phyloP scores from a whole-genome alignment of 1,140 invertebrate species.

The Aradophagus sp. region DNA sequence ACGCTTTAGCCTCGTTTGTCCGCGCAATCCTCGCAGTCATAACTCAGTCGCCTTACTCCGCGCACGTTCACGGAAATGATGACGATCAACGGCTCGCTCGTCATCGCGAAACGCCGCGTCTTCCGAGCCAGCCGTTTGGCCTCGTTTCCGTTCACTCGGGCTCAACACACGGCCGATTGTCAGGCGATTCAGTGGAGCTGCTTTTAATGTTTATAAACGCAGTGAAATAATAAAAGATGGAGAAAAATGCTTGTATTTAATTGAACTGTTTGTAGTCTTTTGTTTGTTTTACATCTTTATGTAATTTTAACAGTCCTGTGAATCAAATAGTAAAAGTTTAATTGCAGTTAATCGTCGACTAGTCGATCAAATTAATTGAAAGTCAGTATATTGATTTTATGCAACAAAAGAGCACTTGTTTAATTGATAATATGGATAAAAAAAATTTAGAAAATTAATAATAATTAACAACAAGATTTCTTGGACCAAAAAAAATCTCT shows the following conservation, averaged over 20 bases:
- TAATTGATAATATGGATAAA: too few species aligned
- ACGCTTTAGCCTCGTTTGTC: conserved; percentile 69
- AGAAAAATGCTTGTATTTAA: not conserved
- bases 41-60: conserved; percentile 57
- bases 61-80: conserved; percentile 58
- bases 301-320: too few species aligned
- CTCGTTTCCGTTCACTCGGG: conserved; percentile 24
- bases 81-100: conserved; percentile 37
- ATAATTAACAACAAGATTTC: too few species aligned
- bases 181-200: not conserved
- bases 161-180: conserved; percentile 1
- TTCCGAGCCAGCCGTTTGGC: conserved; percentile 11
- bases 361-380: too few species aligned
- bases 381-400: too few species aligned
- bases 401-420: too few species aligned
- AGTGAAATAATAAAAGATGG: not conserved
- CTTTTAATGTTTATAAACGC: not conserved
- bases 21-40: conserved; percentile 64
- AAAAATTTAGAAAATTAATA: too few species aligned
- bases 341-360: too few species aligned
- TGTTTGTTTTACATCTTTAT: too few species aligned
- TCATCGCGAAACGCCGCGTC: conserved; percentile 25
- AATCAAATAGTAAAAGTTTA: too few species aligned
- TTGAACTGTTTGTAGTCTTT: too few species aligned
- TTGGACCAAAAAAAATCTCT: too few species aligned